A percentile compares a stretch with the other conserved stretches of the same genome.
Evolutionary conservation across 1,140 invertebrate genomes (phyloP).

Genomic region (Lepidurus arcticus): DNA sequence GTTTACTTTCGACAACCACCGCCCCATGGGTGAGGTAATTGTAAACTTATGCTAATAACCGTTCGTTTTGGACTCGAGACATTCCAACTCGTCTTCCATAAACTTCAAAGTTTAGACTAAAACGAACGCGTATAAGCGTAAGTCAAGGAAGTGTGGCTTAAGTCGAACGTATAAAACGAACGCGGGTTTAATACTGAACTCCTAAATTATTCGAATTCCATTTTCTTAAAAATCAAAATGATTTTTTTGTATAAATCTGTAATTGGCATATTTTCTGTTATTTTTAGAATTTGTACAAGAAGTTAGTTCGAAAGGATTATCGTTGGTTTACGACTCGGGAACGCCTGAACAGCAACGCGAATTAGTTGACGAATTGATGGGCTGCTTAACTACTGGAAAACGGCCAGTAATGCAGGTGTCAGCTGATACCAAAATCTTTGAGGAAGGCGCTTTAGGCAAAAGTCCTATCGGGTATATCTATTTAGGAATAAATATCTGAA

Average conservation of each 20-base stretch:
- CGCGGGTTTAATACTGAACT: too few species aligned
- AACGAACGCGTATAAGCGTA: too few species aligned
- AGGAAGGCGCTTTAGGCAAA: conserved; percentile 76
- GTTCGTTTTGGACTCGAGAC: too few species aligned
- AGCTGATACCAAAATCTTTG: conserved; percentile 77
- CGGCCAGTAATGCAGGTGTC: conserved; percentile 63
- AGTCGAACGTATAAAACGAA: too few species aligned
- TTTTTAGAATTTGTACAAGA: conserved; percentile 69
- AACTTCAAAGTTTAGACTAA: too few species aligned
- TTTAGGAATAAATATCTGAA: conserved; percentile 15
- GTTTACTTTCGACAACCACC: too few species aligned
- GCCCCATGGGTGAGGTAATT: too few species aligned
- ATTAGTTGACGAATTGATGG: conserved; percentile 68
- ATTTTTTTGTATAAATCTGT: not conserved
- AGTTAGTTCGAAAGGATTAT: conserved; percentile 81
- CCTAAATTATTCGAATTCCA: too few species aligned
- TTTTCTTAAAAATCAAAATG: conserved; percentile 51
- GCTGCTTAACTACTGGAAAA: conserved; percentile 68
- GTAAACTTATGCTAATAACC: too few species aligned
- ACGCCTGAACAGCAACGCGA: conserved; percentile 61
- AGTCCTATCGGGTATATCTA: conserved; percentile 67
- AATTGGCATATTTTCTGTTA: conserved; percentile 37
- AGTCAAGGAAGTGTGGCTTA: too few species aligned
- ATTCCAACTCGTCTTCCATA: too few species aligned
- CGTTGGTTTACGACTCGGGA: conserved; percentile 75